A percentile compares a stretch with the other conserved stretches of the same genome.
phyloP scores from a whole-genome alignment of 2,113 vertebrate species.

The Phylloscopus trochiloides region DNA sequence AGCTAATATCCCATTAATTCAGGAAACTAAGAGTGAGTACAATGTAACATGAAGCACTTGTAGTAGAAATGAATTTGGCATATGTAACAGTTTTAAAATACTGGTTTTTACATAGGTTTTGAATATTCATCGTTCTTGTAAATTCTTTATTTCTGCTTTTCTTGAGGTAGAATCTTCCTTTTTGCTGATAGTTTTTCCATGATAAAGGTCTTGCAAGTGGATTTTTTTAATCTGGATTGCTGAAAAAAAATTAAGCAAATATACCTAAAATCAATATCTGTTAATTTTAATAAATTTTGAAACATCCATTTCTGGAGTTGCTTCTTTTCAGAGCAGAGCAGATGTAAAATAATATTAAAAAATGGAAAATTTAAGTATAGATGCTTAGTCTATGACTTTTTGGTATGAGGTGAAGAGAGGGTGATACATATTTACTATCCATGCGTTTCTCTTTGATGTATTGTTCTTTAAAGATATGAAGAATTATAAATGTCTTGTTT shows the following conservation, averaged over 20 bases:
- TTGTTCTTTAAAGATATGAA: not conserved
- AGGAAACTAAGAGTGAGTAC: not conserved
- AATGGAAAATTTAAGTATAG: not conserved
- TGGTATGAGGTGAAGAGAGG: not conserved
- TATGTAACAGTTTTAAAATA: not conserved
- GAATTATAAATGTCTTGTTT: not conserved
- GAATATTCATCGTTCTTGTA: not conserved
- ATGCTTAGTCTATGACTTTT: not conserved
- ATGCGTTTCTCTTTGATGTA: not conserved
- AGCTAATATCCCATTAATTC: not conserved
- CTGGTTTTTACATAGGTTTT: not conserved
- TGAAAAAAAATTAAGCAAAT: not conserved
- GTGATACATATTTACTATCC: not conserved
- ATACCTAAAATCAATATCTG: not conserved
- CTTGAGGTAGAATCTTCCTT: not conserved
- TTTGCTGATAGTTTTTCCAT: not conserved
- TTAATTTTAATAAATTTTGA: not conserved
- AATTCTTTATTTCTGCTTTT: not conserved
- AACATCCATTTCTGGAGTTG: not conserved
- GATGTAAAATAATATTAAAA: not conserved
- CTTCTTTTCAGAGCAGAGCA: not conserved
- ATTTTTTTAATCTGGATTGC: not conserved
- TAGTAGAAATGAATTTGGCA: not conserved
- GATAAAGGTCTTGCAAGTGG: not conserved
- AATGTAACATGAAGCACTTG: not conserved